phyloP scores from a whole-genome alignment of 35 echinoderm and acorn worm species.

The Stichopus chloronotus region DNA sequence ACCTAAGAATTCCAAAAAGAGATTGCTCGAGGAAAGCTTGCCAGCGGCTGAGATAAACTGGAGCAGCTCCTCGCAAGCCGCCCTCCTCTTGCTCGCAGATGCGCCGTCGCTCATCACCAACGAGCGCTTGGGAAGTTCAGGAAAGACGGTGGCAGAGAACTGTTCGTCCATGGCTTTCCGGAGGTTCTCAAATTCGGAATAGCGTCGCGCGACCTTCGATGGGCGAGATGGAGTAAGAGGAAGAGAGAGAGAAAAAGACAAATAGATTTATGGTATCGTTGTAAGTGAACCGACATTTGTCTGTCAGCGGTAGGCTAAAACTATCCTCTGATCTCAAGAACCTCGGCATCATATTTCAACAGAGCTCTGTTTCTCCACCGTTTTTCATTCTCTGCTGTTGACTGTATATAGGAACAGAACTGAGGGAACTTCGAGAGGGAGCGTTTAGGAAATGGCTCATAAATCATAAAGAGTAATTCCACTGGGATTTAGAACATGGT shows the following conservation, averaged over 20 bases:
- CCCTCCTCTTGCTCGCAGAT: conserved; percentile 64
- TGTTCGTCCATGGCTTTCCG: conserved; percentile 86
- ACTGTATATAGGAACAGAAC: too few relatives aligned
- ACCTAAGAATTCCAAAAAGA: conserved; percentile 85
- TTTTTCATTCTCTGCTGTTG: too few relatives aligned
- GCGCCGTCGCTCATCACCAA: conserved; percentile 75
- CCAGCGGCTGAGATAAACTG: conserved; percentile 62
- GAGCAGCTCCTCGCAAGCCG: conserved; percentile 74
- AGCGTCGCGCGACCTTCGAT: conserved; percentile 73
- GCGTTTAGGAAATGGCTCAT: too few relatives aligned
- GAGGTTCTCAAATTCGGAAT: conserved; percentile 86
- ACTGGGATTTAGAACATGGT: too few relatives aligned
- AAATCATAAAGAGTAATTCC: too few relatives aligned
- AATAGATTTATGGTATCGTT: not conserved
- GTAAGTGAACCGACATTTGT: not conserved
- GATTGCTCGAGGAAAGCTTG: conserved; percentile 70
- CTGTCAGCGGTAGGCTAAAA: too few relatives aligned
- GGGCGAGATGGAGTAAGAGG: not conserved
- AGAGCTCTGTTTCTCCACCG: too few relatives aligned
- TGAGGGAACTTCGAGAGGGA: too few relatives aligned
- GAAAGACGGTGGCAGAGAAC: conserved; percentile 90
- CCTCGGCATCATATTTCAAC: too few relatives aligned
- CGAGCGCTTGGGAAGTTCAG: conserved; percentile 79
- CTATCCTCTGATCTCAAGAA: too few relatives aligned
- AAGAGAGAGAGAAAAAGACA: not conserved